Base-by-base conservation (phyloP, 2,888 invertebrate genomes). In the Noctua janthina region DNA sequence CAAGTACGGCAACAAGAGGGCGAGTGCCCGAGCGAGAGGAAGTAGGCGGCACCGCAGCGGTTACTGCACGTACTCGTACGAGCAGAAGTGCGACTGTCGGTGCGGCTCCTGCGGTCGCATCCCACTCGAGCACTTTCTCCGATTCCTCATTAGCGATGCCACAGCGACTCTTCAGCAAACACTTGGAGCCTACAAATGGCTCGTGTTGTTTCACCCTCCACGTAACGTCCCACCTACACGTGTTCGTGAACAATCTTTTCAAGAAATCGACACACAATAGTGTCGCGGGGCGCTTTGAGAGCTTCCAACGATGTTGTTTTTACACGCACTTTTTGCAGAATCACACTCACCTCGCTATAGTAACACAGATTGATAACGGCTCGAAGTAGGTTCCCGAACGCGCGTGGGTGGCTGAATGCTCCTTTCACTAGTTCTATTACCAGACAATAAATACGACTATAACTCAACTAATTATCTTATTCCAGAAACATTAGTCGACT, bases 141-240 rank as follows among this genome's bases (percentile, higher is more conserved):
- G 92, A 93, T 94, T 93, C 93, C 92, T 96, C 96, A 95, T 96
- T 96, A 96, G 93, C 91, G 92, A 94, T 94, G 95, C 95, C 94
- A 89, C 93, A 92, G 92, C 93, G 91, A 90, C 94, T 93, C 94
- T 93, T 94, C 94, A 92, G 92, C 91, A 95, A 95, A 95, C 95
- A 95, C 95, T 94, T 91, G 92, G 91, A 92, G 95, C 93, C 92
- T 94, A 95, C 95, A 94, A 95, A 95, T 94, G 93, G 92, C 91
- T 91, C 88, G 91, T 89, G 91, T 93, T 92, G 92, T 93, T 91
- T 91, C 91, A 89, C 91, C 92, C 91, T 91, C 84, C 88, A 84
- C 90, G 84, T 89, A 90, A 90, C 88, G 89, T 84, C 82, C 78
- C 77, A 88, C 88, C 74, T 71, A 89, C 87, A 90, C 91, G 88